These are phyloP conservation scores for Drosophila tristis DNA, from an alignment of 1,140 invertebrate species.

Conservation along the genomic window DNA sequence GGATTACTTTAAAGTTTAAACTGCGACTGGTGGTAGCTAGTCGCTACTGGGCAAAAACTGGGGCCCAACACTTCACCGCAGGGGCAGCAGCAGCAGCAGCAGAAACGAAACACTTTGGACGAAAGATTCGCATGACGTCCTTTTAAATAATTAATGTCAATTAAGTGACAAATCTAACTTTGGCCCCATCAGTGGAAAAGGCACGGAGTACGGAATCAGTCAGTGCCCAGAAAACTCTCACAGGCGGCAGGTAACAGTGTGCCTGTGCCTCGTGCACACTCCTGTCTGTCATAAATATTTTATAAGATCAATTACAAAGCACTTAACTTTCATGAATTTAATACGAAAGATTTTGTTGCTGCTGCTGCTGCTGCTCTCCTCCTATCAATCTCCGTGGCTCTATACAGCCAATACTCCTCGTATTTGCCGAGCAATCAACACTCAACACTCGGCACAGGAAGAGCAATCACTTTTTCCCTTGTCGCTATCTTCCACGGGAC, in stretches of 20 bases:
- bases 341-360: conserved; percentile 65
- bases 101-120: conserved; percentile 45
- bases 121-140: conserved; percentile 61
- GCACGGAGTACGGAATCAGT: conserved; percentile 8
- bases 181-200: conserved; percentile 61
- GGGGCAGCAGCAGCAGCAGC: neutral
- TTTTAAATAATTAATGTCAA: conserved; percentile 84
- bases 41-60: too few relatives aligned
- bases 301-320: conserved; percentile 84
- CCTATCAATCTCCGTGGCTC: neutral
- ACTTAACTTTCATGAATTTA: conserved; percentile 84
- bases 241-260: conserved; percentile 21
- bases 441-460: conserved; percentile 28
- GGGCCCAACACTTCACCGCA: too few relatives aligned
- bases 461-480: conserved; percentile 58
- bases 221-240: neutral
- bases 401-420: conserved; percentile 54
- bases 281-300: conserved; percentile 82
- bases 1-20: too few relatives aligned
- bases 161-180: conserved; percentile 79
- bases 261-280: neutral
- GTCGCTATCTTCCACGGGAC: conserved; percentile 45
- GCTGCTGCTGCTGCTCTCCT: neutral
- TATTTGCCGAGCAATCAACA: conserved; percentile 54
- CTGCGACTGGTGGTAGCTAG: too few relatives aligned